Conservation (phyloP, 2,888 invertebrate genomes). For the Dichetophora obliterata region DNA sequence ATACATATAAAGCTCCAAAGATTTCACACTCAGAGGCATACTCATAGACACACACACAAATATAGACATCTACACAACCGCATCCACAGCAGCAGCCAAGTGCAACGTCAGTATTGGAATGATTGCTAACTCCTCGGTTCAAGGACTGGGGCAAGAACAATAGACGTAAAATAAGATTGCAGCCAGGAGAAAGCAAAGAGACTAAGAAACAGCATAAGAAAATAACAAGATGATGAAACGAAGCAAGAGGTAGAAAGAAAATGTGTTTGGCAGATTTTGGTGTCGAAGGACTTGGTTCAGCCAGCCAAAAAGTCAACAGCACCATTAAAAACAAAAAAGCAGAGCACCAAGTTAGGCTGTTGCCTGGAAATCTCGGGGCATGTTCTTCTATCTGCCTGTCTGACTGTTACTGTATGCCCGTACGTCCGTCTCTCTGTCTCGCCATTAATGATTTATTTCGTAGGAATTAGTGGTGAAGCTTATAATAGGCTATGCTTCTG, state of each 20-base stretch:
- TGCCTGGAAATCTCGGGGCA: neutral
- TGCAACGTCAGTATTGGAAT: neutral
- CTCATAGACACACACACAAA: neutral
- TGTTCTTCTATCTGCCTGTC: no score
- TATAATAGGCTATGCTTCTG: neutral
- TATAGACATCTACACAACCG: neutral
- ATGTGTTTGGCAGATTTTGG: neutral
- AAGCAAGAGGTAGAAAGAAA: neutral
- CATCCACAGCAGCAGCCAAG: neutral
- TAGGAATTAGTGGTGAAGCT: conserved; percentile 58
- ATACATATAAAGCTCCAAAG: conserved; percentile 32
- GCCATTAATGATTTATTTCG: conserved; percentile 67
- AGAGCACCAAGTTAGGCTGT: neutral
- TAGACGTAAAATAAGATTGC: conserved; percentile 10
- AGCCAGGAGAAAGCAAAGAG: neutral
- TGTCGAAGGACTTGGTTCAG: neutral
- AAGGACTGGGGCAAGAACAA: neutral
- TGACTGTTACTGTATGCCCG: neutral
- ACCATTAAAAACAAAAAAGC: conserved; percentile 29
- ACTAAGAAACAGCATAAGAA: neutral
- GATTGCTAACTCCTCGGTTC: no score
- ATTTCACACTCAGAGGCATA: conserved; percentile 21
- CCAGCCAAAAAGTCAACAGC: conserved; percentile 33
- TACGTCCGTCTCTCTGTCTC: conserved; percentile 39
- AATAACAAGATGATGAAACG: neutral